phyloP scores from a whole-genome alignment of 2,113 vertebrate species.

The Solea solea region DNA sequence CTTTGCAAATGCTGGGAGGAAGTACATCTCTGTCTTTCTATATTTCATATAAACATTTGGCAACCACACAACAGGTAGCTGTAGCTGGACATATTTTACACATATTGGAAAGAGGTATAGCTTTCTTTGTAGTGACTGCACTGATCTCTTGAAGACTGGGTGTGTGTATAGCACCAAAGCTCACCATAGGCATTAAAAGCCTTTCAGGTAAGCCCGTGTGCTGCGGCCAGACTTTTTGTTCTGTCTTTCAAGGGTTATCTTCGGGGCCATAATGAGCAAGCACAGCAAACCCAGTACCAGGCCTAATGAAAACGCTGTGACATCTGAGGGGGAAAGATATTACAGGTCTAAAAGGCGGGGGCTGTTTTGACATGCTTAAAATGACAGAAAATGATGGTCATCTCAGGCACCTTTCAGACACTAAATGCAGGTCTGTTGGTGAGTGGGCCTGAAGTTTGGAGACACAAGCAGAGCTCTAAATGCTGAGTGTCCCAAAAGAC shows the following conservation, averaged over 20 bases:
- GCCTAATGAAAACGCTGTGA: conserved; percentile 76
- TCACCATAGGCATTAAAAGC: conserved; percentile 37
- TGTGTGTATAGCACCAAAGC: conserved; percentile 41
- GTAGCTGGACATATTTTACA: too few species aligned
- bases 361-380: conserved; percentile 63
- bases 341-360: conserved; percentile 63
- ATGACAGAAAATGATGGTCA: conserved; percentile 75
- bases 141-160: conserved; percentile 16
- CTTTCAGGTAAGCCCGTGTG: conserved; percentile 41
- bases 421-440: conserved; percentile 62
- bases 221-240: conserved; percentile 42
- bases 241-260: conserved; percentile 61
- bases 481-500: conserved; percentile 3
- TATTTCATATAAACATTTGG: too few species aligned
- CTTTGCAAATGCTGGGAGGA: too few species aligned
- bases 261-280: conserved; percentile 50
- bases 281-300: conserved; percentile 38
- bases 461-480: conserved; percentile 24
- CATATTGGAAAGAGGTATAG: neutral
- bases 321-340: conserved; percentile 59
- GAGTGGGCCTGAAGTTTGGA: conserved; percentile 17
- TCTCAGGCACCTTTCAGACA: conserved; percentile 62
- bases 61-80: too few species aligned
- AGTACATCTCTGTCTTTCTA: too few species aligned
- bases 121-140: conserved; percentile 12